Percentiles rank a stretch among this genome's conserved stretches.
Evolutionary conservation across 2,113 vertebrate genomes (phyloP).

Genomic region (Centrocercus urophasianus): DNA sequence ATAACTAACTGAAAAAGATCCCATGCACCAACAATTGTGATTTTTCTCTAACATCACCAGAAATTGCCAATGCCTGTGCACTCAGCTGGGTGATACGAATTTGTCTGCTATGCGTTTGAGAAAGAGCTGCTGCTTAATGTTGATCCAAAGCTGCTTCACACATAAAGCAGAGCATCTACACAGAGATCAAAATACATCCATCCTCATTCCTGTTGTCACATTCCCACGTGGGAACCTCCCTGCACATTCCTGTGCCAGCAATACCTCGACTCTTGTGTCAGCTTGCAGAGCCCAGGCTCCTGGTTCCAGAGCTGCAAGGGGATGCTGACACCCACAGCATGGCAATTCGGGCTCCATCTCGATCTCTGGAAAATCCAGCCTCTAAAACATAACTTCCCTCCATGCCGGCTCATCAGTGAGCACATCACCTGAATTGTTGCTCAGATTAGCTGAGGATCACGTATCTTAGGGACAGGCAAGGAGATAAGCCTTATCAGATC

Average conservation of each 20-base stretch:
- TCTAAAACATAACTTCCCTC: accelerated
- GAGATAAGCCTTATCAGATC: neutral
- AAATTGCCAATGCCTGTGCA: neutral
- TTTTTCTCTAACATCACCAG: neutral
- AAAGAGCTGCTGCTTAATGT: accelerated
- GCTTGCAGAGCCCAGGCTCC: neutral
- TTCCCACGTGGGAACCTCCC: accelerated
- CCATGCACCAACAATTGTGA: neutral
- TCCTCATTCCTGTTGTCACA: neutral
- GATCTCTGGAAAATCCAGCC: accelerated
- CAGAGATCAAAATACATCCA: neutral
- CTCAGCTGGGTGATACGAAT: neutral
- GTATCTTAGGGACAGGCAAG: neutral
- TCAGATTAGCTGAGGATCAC: accelerated
- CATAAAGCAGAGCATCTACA: neutral
- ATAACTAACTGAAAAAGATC: neutral
- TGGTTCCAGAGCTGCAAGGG: accelerated
- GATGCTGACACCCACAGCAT: accelerated
- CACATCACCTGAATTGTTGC: neutral
- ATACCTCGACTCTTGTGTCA: accelerated
- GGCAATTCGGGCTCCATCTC: neutral
- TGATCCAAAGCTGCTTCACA: neutral
- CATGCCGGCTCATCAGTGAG: neutral
- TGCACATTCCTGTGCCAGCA: neutral
- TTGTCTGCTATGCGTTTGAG: accelerated